A percentile compares a stretch with the other conserved stretches of the same genome.
Evolutionary conservation across 2,888 invertebrate genomes (phyloP).

Genomic region (Kryphioiulus occultus): DNA sequence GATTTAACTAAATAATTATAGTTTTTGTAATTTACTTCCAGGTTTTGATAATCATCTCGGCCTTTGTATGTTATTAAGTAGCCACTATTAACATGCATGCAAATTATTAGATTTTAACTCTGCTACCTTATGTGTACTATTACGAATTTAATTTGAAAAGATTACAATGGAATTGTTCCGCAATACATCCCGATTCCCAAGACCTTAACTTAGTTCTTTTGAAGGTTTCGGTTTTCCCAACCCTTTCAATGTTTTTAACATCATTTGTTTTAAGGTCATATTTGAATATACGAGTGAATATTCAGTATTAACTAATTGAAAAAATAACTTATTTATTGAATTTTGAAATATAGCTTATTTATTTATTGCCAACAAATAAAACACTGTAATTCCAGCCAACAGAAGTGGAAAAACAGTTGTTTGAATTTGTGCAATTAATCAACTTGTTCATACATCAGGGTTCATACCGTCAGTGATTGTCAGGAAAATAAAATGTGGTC

Average conservation of each 20-base stretch:
- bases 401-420: too few species aligned
- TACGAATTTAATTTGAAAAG: not conserved
- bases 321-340: too few species aligned
- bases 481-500: too few species aligned
- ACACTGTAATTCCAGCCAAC: too few species aligned
- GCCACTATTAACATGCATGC: not conserved
- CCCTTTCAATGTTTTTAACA: not conserved
- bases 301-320: too few species aligned
- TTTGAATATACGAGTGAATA: too few species aligned
- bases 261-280: too few species aligned
- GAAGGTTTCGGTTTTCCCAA: not conserved
- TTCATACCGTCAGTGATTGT: too few species aligned
- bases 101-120: not conserved
- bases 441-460: too few species aligned
- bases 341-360: too few species aligned
- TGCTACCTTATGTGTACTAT: not conserved
- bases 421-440: too few species aligned
- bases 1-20: not conserved
- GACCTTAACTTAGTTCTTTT: not conserved
- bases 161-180: conserved; percentile 4
- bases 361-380: too few species aligned
- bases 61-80: not conserved
- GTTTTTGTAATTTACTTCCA: conserved; percentile 9
- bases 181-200: not conserved
- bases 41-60: not conserved